Base-by-base conservation (phyloP, 2,797 vertebrate species). In the Diglossa cyanea region DNA sequence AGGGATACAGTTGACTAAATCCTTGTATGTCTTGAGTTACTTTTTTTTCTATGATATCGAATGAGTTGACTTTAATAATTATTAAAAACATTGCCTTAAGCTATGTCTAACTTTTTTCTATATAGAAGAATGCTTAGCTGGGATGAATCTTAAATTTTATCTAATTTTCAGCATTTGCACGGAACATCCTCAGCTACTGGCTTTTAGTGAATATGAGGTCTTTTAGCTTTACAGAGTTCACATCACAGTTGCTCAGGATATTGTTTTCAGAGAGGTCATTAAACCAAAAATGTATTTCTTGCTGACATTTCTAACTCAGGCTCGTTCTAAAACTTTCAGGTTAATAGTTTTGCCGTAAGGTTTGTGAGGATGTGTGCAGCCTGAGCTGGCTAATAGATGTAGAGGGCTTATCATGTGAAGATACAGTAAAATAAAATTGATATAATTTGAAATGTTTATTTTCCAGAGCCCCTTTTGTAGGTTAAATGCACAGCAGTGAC, bases 391-490 rank as follows among this genome's bases (percentile, higher is more conserved):
- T 73, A 68, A 47, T 55, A 72, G n/a, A 40, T 63, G 10, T 74
- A 73, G 82, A 95, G 62, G 70, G 42, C 78, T 90, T 93, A 70
- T 94, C 84, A 40, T 79, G 77, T 88, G 75, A 96, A 93, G 88
- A 81, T 85, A 57, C 54, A 51, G 58, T 92, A 86, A 95, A 93
- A 88, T 83, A 87, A 94, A 95, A 96, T 94, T 84, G 65, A 93
- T 97, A 57, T 95, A 28, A 97, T 96, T 95, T 93, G 90, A 96
- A 96, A 97, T 97, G 93, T 97, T 98, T 98, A 97, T 97, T 97
- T 97, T 98, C 95, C 97, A 98, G 97, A 97, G 93, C 88, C 97
- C 95, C 97, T 97, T 97, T 97, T 97, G 88, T 98, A 98, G 96
- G 96, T 97, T 97, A 97, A 97, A 97, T 96, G 96, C 96, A 97